Percentiles rank a stretch among this genome's conserved stretches.
Evolutionary conservation across 2,113 vertebrate genomes (phyloP).

Genomic region (Dasyurus viverrinus): DNA sequence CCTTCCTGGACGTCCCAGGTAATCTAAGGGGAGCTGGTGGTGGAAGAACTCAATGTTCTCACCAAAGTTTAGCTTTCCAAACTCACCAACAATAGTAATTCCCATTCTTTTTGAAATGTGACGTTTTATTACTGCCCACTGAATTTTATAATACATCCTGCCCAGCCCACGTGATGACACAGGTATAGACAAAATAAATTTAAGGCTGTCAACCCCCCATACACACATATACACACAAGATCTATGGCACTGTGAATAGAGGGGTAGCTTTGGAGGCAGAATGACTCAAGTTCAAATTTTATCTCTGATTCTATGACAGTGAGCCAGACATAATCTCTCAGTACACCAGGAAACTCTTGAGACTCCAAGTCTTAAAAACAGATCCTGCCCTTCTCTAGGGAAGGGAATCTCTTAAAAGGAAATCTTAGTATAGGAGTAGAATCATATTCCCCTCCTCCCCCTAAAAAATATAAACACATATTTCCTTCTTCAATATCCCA

Average conservation of each 20-base stretch:
- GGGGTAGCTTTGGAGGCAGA: background rate
- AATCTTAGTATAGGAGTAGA: background rate
- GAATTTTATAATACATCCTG: background rate
- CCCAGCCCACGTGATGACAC: background rate
- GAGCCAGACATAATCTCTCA: no score
- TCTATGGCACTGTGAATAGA: background rate
- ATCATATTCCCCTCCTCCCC: background rate
- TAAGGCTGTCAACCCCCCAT: no score
- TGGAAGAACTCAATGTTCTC: background rate
- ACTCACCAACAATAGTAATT: background rate
- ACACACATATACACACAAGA: background rate
- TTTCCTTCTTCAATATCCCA: background rate
- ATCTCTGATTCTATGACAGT: background rate
- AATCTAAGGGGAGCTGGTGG: background rate
- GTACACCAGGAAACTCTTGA: no score
- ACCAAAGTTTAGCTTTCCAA: background rate
- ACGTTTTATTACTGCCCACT: background rate
- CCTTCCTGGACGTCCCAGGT: background rate
- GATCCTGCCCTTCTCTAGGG: no score
- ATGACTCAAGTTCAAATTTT: background rate
- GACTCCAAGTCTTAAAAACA: no score
- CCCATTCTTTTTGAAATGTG: background rate
- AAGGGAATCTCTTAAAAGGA: background rate
- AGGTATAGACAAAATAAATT: background rate
- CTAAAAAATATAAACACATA: background rate